Percentiles rank a stretch among this genome's conserved stretches.
phyloP scores from a whole-genome alignment of 2,888 invertebrate species.

The Pollenia angustigena region DNA sequence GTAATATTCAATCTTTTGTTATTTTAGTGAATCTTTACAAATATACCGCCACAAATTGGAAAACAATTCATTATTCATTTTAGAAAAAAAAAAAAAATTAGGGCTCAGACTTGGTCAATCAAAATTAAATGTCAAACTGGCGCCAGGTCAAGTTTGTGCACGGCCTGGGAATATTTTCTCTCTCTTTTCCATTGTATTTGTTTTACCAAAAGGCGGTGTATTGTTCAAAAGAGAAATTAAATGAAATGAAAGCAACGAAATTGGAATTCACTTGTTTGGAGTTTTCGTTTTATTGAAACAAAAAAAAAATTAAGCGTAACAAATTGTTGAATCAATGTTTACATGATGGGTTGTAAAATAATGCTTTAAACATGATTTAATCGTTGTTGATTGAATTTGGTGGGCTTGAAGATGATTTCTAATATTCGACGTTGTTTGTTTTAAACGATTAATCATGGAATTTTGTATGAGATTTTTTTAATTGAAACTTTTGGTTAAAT shows the following conservation, averaged over 20 bases:
- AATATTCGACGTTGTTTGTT: background rate
- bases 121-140: constrained; percentile 72
- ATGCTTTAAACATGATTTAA: constrained; percentile 54
- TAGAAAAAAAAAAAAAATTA: constrained; percentile 59
- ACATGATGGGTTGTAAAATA: constrained; percentile 18
- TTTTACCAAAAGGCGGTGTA: constrained; percentile 29
- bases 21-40: constrained; percentile 60
- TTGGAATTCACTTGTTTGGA: constrained; percentile 47
- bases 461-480: background rate
- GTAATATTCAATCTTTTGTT: constrained; percentile 44
- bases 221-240: constrained; percentile 44
- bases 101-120: constrained; percentile 71
- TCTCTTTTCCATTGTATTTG: constrained; percentile 1
- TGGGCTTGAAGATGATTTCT: background rate
- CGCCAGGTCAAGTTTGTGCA: constrained; percentile 59
- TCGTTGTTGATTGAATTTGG: constrained; percentile 38
- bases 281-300: constrained; percentile 28
- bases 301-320: constrained; percentile 48
- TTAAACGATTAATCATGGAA: background rate
- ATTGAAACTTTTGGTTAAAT: no score
- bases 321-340: constrained; percentile 51
- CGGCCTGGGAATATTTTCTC: constrained; percentile 60
- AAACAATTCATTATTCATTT: constrained; percentile 82
- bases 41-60: constrained; percentile 77
- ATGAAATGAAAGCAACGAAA: constrained; percentile 50